Base-by-base conservation (phyloP, 2,113 vertebrate species). In the Dendropsophus ebraccatus region DNA sequence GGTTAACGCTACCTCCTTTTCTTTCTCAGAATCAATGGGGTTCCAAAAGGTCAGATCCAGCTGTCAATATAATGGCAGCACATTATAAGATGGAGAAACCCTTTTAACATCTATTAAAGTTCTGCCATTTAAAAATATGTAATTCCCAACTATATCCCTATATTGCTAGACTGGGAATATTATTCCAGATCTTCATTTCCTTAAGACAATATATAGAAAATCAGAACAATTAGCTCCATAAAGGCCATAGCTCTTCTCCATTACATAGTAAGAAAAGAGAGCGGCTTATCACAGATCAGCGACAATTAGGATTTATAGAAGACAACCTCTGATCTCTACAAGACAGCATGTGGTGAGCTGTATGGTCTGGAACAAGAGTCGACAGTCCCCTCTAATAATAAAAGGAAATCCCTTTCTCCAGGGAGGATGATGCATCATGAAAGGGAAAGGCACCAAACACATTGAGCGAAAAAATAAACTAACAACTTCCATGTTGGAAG, bases 271-370 rank as follows among this genome's bases (percentile, higher is more conserved):
- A n/a, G n/a, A 21, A 25, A 74, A 41, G 41, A 41, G 41, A 41
- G 12, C 8, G 11, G 25, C 49, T 52, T 17, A 52, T 30, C 30
- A 3, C 11, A 17, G 7, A 76, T 50, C 47, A 52, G n/a, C 50
- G 25, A 50, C 74, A 76, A 52, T 76, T 52, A 76, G 16, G 17
- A 16, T 79, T 37, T 58, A 79, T 58, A 79, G 56, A 65, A 60
- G 21, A 25, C 32, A 56, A 58, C 54, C 77, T 62, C 6, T 60
- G 21, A 41, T 60, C 21, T 80, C 21, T 80, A 52, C 52, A 58
- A 60, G 32, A 37, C 54, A 23, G 32, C 54, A 9, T 28, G 54
- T 30, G 19, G 52, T 4, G 21, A 60, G 54, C 77, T 9, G 32
- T 23, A 2, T 25, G 41, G 54, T 32, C 37, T 32, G 16, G 21